Evolutionary conservation across 2,888 invertebrate genomes (phyloP).

Genomic region (Metopia argyrocephala): DNA sequence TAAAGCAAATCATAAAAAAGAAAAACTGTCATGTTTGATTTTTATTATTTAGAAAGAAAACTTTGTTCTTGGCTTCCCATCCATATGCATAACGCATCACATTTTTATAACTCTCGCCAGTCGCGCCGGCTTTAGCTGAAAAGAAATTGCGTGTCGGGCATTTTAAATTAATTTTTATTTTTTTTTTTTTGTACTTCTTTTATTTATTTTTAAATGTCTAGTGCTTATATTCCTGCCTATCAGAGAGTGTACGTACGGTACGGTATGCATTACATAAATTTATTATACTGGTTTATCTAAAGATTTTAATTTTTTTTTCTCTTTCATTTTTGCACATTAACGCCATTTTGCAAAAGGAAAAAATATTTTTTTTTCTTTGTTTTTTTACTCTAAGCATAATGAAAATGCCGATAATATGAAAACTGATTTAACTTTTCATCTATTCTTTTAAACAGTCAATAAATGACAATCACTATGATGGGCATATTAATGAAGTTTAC

Average conservation of each 20-base stretch:
- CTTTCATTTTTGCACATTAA: slow-evolving; percentile 38
- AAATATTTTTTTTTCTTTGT: not conserved
- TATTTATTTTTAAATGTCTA: not conserved
- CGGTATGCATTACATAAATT: too few species aligned
- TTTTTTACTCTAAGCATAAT: slow-evolving; percentile 8
- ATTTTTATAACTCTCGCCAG: slow-evolving; percentile 39
- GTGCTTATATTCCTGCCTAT: not conserved
- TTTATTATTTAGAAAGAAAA: not conserved
- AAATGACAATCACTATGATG: slow-evolving; percentile 62
- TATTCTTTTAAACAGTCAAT: slow-evolving; percentile 45
- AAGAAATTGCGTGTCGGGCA: slow-evolving; percentile 63
- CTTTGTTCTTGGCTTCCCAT: slow-evolving; percentile 23
- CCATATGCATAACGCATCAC: slow-evolving; percentile 57
- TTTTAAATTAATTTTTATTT: slow-evolving; percentile 55
- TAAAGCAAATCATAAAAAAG: not conserved
- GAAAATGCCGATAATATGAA: slow-evolving; percentile 44
- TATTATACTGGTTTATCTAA: too few species aligned
- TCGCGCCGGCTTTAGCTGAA: slow-evolving; percentile 33
- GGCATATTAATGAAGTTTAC: slow-evolving; percentile 48
- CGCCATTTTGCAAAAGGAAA: slow-evolving; percentile 29
- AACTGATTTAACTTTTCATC: not conserved
- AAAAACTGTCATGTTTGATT: slow-evolving; percentile 47
- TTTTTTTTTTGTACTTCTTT: not conserved
- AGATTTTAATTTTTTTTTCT: slow-evolving; percentile 9
- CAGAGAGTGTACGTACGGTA: too few species aligned